phyloP scores from a whole-genome alignment of 2,888 invertebrate species.

The Polymixis flavicincta region DNA sequence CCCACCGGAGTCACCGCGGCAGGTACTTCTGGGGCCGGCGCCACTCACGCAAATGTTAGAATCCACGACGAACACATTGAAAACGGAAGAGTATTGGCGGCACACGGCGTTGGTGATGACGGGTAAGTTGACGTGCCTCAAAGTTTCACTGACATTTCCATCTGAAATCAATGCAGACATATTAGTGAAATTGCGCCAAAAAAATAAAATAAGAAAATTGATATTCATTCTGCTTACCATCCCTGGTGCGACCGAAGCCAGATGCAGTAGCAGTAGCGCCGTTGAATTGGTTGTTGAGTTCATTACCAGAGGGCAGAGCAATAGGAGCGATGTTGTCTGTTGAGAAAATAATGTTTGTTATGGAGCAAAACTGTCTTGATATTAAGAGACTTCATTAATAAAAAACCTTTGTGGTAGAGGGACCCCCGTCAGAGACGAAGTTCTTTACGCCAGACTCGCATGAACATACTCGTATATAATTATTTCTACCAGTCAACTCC shows the following conservation, averaged over 20 bases:
- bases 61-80: not conserved
- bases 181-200: no score
- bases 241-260: slow-evolving; percentile 71
- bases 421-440: no score
- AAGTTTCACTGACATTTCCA: slow-evolving; percentile 14
- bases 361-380: not conserved
- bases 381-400: slow-evolving; percentile 11
- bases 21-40: slow-evolving; percentile 68
- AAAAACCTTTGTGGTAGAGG: no score
- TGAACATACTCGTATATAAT: no score
- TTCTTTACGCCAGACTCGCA: no score
- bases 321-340: slow-evolving; percentile 66
- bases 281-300: slow-evolving; percentile 65
- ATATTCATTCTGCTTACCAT: slow-evolving; percentile 56
- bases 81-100: slow-evolving; percentile 11
- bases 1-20: slow-evolving; percentile 76
- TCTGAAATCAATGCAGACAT: not conserved
- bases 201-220: no score
- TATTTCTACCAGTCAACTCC: no score
- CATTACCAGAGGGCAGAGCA: slow-evolving; percentile 65
- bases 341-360: not conserved
- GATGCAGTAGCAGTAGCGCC: slow-evolving; percentile 70
- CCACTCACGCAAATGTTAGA: slow-evolving; percentile 76
- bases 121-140: slow-evolving; percentile 25
- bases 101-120: slow-evolving; percentile 28